Conservation (phyloP, 2,113 vertebrate species). For the Catharus fuscescens region DNA sequence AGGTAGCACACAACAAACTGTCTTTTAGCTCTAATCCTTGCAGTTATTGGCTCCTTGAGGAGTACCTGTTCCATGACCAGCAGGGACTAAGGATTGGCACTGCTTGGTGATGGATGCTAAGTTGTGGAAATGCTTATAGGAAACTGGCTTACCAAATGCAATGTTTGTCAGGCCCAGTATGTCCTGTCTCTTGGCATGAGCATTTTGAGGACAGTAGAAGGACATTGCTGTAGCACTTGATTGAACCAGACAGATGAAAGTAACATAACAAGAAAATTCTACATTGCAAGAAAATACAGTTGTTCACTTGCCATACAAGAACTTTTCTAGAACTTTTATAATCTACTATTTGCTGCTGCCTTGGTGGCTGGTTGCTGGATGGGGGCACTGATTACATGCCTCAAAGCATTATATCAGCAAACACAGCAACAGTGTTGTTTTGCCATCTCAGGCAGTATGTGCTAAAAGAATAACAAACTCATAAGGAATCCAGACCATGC, state of each 20-base stretch:
- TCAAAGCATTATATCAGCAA: background rate
- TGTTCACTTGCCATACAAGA: background rate
- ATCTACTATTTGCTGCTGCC: background rate
- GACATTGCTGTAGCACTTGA: background rate
- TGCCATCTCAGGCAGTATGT: background rate
- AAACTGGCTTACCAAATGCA: background rate
- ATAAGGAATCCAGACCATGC: background rate
- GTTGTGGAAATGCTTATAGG: background rate
- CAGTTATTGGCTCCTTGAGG: background rate
- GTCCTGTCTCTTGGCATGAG: background rate
- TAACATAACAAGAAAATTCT: background rate
- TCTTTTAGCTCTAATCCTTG: background rate
- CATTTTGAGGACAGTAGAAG: background rate
- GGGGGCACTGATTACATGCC: background rate
- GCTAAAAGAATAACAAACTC: slow-evolving; percentile 1
- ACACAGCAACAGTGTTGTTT: background rate
- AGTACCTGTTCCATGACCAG: background rate
- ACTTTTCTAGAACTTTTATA: background rate
- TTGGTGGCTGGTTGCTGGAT: background rate
- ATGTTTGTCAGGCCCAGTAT: background rate
- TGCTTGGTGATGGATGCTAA: background rate
- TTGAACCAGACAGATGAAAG: background rate
- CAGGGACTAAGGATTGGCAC: background rate
- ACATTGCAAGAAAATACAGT: background rate
- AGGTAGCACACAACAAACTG: background rate